Conservation (phyloP, 2,888 invertebrate genomes). For the Pterobdella sp. region DNA sequence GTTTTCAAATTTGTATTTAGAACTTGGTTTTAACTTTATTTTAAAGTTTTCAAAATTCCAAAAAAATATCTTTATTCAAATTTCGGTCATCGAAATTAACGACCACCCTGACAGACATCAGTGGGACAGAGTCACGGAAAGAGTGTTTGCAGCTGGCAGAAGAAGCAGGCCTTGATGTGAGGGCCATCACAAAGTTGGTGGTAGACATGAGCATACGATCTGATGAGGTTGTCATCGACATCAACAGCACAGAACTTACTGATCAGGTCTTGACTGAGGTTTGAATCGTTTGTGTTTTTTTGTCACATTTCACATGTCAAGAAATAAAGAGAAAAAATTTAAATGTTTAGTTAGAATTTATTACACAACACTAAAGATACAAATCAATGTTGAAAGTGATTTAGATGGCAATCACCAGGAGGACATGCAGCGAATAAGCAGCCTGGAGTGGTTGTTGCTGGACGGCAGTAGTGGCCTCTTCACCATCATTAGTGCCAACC, state of each 20-base stretch:
- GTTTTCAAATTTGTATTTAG: not conserved
- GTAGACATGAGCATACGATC: constrained; percentile 64
- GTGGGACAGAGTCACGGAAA: constrained; percentile 46
- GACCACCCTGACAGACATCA: constrained; percentile 46
- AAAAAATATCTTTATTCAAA: too few relatives aligned
- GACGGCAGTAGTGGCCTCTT: not conserved
- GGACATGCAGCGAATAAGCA: not conserved
- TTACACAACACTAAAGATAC: too few relatives aligned
- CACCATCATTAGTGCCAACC: not conserved
- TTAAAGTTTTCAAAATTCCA: too few relatives aligned
- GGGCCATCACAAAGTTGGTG: constrained; percentile 71
- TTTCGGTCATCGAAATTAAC: too few relatives aligned
- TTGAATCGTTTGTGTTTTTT: not conserved
- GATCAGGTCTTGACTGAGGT: not conserved
- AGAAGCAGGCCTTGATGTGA: constrained; percentile 69
- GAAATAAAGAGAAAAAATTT: too few relatives aligned
- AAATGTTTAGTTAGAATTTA: too few relatives aligned
- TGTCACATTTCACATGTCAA: too few relatives aligned
- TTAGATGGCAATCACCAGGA: not conserved
- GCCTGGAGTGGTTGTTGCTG: not conserved
- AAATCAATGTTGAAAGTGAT: not conserved
- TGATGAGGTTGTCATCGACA: not conserved
- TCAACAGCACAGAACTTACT: not conserved
- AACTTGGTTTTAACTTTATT: too few relatives aligned
- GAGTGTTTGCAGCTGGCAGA: constrained; percentile 56